Conservation (phyloP, 2,797 vertebrate genomes). For the Urophycis tenuis region DNA sequence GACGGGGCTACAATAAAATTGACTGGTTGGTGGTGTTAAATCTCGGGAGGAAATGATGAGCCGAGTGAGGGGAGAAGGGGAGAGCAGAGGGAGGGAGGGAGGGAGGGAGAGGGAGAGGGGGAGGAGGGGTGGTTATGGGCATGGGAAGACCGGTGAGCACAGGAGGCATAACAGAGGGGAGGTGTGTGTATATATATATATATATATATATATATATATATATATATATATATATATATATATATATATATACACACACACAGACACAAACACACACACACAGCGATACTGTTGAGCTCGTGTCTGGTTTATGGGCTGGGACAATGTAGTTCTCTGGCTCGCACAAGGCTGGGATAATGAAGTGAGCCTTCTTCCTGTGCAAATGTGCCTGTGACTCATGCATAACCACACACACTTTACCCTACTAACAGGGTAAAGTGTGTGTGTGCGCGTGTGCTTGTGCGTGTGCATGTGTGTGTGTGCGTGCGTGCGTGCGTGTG, state of each 20-base stretch:
- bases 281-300: not conserved
- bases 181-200: slow-evolving; percentile 10
- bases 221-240: slow-evolving; percentile 16
- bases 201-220: slow-evolving; percentile 26
- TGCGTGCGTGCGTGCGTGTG: not conserved
- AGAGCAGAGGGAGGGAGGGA: slow-evolving; percentile 3
- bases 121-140: slow-evolving; percentile 17
- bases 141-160: slow-evolving; percentile 16
- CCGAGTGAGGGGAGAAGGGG: slow-evolving; percentile 18
- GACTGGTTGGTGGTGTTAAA: slow-evolving; percentile 40
- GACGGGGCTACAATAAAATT: slow-evolving; percentile 52
- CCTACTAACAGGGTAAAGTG: slow-evolving; percentile 43
- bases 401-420: slow-evolving; percentile 31
- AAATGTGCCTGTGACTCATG: slow-evolving; percentile 21
- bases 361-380: slow-evolving; percentile 25
- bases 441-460: slow-evolving; percentile 35
- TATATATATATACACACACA: slow-evolving; percentile 33
- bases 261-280: too few relatives aligned
- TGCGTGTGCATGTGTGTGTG: slow-evolving; percentile 21
- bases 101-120: slow-evolving; percentile 14
- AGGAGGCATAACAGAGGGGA: slow-evolving; percentile 7
- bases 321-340: slow-evolving; percentile 25
- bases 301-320: slow-evolving; percentile 24
- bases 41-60: slow-evolving; percentile 39
- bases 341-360: slow-evolving; percentile 36